Evolutionary conservation across 2,797 vertebrate species (phyloP).

Genomic region (Chloroceryle amazona): DNA sequence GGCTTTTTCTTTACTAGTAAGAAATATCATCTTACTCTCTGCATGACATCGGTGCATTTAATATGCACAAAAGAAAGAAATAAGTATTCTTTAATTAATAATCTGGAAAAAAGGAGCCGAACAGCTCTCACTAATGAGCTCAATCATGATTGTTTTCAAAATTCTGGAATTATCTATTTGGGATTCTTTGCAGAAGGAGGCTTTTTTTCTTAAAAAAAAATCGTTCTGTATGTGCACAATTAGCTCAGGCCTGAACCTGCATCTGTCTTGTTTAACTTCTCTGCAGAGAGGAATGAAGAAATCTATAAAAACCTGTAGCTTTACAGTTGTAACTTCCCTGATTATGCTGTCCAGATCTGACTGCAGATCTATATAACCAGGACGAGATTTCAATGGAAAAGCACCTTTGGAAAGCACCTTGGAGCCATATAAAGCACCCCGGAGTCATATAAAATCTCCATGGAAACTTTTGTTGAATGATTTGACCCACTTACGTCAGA

Average conservation of each 20-base stretch:
- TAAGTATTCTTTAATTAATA: background rate
- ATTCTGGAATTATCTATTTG: background rate
- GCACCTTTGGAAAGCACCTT: background rate
- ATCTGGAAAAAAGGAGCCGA: background rate
- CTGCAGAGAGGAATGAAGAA: background rate
- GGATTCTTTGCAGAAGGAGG: background rate
- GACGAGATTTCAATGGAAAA: background rate
- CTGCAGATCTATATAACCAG: background rate
- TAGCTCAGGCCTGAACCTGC: background rate
- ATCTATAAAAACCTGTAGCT: background rate
- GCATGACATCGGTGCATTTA: background rate
- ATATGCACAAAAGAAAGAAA: background rate
- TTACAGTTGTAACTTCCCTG: background rate
- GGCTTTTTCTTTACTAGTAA: background rate
- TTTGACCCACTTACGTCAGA: background rate
- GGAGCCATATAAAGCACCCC: no score
- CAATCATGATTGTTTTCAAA: background rate
- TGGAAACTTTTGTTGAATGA: conserved; percentile 1
- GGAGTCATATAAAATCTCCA: background rate
- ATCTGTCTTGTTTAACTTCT: background rate
- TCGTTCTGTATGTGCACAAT: background rate
- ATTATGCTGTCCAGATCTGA: background rate
- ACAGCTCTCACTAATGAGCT: background rate
- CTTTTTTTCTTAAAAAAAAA: background rate
- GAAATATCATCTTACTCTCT: background rate